These are phyloP conservation scores for Spilarctia lutea DNA, from an alignment of 2,888 invertebrate genomes.

Conservation along the genomic window DNA sequence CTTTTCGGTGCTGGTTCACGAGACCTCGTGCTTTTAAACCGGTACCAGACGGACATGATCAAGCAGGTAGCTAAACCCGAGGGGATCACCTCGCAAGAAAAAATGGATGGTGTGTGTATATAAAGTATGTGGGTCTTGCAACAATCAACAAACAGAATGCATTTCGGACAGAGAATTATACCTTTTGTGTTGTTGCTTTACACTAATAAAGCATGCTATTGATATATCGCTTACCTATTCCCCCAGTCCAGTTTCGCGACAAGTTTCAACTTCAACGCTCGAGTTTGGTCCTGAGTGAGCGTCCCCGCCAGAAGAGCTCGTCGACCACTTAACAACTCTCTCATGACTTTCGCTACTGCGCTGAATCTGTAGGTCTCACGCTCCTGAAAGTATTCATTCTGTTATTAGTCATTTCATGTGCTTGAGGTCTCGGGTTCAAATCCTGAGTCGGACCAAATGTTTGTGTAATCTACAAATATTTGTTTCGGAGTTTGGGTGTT, in stretches of 20 bases:
- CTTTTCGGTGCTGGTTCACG: too few species aligned
- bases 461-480: too few species aligned
- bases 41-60: too few species aligned
- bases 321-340: constrained; percentile 94
- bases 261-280: constrained; percentile 94
- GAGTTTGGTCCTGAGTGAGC: constrained; percentile 95
- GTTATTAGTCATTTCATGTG: not conserved
- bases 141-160: not conserved
- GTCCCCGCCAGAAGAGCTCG: constrained; percentile 95
- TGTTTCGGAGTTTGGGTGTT: too few species aligned
- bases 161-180: not conserved
- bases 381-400: constrained; percentile 85
- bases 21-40: too few species aligned
- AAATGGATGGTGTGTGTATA: too few species aligned
- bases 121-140: too few species aligned
- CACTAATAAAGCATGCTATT: not conserved
- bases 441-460: too few species aligned
- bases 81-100: too few species aligned
- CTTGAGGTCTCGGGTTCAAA: too few species aligned
- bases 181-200: not conserved
- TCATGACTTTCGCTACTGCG: constrained; percentile 95
- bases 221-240: constrained; percentile 91
- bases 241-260: constrained; percentile 98
- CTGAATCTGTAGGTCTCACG: constrained; percentile 94
- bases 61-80: too few species aligned